Evolutionary conservation across 53 echinoderm and acorn worm species (phyloP), one percentile per base, ranked within the genome.

Genomic region (Paracentrotus lividus): DNA sequence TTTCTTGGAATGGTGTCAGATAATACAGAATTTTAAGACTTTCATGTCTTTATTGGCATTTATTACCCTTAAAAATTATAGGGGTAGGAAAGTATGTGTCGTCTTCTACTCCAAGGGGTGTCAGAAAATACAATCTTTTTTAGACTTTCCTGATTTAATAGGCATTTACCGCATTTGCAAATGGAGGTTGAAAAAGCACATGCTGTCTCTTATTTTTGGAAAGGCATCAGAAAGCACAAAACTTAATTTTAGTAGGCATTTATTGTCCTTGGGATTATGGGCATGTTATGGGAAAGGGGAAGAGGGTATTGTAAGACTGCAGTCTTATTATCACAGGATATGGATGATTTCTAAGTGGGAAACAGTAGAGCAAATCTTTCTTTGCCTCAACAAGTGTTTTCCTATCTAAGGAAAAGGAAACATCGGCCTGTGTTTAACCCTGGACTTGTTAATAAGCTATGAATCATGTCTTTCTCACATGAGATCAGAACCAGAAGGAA

Each of bases 361-460:
- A 76, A 47, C 12, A 81, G 81, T 55, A 86, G 56, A 86, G 21
- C 54, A 33, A 53, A 53, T 56, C 56, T 53, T 86, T 32, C 56
- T 20, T 56, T 86, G 86, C 86, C 56, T 86, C 36, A 53, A 56
- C 86, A 56, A 86, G 56, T 86, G 54, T 86, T 86, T 53, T 20
- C 36, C 55, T 21, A 44, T 34, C 55, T 44, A 86, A 45, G 4
- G 86, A 53, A 8, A 33, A 54, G 86, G 54, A 53, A 86, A 18
- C 86, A 53, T 56, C 56, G 56, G 23, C 53, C 36, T 33, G 38
- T 53, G 56, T 56, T 18, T 27, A 54, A 32, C 86, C 57, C 86
- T 86, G 86, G 86, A 86, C 86, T 56, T 86, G 86, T 56, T 86
- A 86, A 86, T 86, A 27, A 86, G 86, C 8, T 13, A 81, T 86